phyloP scores from a whole-genome alignment of 2,113 vertebrate species.

The Zosterops hypoxanthus region DNA sequence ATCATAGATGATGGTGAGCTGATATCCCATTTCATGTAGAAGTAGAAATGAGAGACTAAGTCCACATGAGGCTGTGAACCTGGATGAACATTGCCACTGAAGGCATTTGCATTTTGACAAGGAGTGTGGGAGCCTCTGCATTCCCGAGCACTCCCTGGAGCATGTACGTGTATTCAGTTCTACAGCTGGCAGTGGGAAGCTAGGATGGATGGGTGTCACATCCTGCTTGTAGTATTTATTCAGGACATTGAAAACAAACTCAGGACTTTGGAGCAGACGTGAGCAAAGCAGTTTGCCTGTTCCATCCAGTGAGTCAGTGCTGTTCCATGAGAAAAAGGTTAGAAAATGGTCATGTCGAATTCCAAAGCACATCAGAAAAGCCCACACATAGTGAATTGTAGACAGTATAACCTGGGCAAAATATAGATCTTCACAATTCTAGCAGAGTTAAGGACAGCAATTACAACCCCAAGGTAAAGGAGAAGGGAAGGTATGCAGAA shows the following conservation, averaged over 20 bases:
- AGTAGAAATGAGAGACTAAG: neutral
- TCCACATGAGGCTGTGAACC: neutral
- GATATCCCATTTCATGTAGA: neutral
- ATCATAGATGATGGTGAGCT: neutral
- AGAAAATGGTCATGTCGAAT: neutral
- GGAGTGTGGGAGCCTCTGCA: neutral
- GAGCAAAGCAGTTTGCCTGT: neutral
- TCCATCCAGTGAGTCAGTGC: neutral
- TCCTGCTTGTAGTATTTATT: neutral
- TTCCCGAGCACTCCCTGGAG: neutral
- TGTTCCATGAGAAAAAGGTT: neutral
- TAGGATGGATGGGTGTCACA: neutral
- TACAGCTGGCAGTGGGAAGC: neutral
- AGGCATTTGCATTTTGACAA: neutral
- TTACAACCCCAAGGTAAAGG: neutral
- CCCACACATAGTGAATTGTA: neutral
- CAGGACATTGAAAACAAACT: neutral
- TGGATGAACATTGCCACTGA: neutral
- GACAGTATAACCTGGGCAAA: neutral
- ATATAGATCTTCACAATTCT: neutral
- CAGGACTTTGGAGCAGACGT: neutral
- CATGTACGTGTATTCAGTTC: fast-evolving
- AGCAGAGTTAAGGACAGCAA: neutral
- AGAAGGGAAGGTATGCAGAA: neutral
- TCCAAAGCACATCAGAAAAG: neutral